Conservation (phyloP, 2,113 vertebrate genomes). For the Cochlearius cochlearius region DNA sequence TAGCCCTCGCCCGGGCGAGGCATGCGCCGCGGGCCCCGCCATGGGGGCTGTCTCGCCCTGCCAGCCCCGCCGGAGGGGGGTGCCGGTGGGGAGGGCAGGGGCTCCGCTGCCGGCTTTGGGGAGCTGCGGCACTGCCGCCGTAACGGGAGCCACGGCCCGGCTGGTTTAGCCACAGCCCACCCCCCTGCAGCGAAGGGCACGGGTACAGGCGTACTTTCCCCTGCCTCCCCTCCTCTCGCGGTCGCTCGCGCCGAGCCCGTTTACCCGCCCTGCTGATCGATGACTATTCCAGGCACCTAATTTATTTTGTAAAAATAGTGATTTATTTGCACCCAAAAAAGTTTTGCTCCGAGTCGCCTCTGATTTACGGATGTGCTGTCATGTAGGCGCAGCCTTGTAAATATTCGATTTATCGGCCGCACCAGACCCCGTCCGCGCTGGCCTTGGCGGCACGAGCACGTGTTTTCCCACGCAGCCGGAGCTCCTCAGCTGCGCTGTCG, state of each 20-base stretch:
- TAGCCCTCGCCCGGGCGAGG: background rate
- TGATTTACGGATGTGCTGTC: slow-evolving; percentile 49
- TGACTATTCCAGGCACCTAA: background rate
- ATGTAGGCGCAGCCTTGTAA: background rate
- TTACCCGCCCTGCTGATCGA: background rate
- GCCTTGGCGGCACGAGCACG: background rate
- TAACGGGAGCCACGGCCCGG: background rate
- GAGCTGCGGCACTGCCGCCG: too few relatives aligned
- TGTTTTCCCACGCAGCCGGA: background rate
- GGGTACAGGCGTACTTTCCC: background rate
- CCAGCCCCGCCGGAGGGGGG: too few relatives aligned
- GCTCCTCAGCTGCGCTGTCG: accelerated
- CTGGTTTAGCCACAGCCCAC: too few relatives aligned
- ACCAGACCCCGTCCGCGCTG: background rate
- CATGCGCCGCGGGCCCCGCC: background rate
- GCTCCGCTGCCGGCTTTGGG: background rate
- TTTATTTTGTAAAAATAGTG: background rate
- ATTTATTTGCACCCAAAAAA: slow-evolving; percentile 1
- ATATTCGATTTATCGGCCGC: background rate
- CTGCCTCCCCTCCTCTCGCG: background rate
- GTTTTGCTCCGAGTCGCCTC: background rate
- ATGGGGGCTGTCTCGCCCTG: accelerated
- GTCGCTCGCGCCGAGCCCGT: background rate
- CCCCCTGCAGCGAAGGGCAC: background rate
- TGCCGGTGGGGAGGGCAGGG: background rate